Conservation (phyloP, 2,113 vertebrate species). For the Tenebrosternarchus preto region DNA sequence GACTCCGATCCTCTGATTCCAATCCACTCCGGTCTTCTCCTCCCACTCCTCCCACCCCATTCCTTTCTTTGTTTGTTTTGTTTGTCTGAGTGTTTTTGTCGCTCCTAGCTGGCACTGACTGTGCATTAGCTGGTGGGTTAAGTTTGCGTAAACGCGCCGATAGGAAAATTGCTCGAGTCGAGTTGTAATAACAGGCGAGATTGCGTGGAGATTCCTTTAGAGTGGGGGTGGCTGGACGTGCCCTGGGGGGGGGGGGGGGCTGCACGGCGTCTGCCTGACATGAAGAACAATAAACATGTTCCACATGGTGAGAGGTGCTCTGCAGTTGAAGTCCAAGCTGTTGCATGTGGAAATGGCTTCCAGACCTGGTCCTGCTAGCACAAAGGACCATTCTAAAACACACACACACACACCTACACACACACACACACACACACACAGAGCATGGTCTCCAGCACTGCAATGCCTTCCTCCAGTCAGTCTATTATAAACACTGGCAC, state of each 20-base stretch:
- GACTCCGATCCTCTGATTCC: too few species aligned
- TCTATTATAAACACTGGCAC: constrained; percentile 40
- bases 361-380: constrained; percentile 52
- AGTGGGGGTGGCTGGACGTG: constrained; percentile 27
- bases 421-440: background rate
- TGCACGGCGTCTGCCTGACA: constrained; percentile 59
- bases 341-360: constrained; percentile 58
- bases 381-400: constrained; percentile 58
- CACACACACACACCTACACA: constrained; percentile 4
- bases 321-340: constrained; percentile 54
- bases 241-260: constrained; percentile 40
- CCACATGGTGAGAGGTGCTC: constrained; percentile 58
- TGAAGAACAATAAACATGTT: constrained; percentile 68
- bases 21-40: too few species aligned
- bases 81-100: constrained; percentile 25
- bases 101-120: constrained; percentile 5
- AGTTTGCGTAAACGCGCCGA: constrained; percentile 61
- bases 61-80: constrained; percentile 39
- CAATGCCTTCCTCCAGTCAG: background rate
- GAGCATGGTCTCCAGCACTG: constrained; percentile 13
- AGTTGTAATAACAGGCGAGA: constrained; percentile 61
- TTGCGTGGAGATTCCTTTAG: constrained; percentile 37
- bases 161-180: constrained; percentile 61
- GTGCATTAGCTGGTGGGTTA: constrained; percentile 54
- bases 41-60: too few species aligned